Evolutionary conservation across 2,113 vertebrate species (phyloP), one percentile per base, ranked within the genome.

Genomic region (Plectropomus leopardus): DNA sequence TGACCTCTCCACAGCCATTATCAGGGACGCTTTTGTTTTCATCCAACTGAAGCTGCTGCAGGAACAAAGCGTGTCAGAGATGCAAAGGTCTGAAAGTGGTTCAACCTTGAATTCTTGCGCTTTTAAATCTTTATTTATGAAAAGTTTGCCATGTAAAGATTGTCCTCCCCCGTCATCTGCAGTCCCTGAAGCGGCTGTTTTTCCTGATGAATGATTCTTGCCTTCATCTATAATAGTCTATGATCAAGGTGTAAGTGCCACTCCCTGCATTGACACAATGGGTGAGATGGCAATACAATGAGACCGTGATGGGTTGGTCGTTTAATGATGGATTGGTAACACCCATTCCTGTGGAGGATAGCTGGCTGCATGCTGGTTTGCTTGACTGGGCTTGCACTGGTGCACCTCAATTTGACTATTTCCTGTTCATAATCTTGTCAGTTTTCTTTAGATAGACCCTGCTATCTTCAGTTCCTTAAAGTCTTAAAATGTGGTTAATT

Each of bases 21-120:
- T 86, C 88, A 59, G 60, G 14, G 13, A 14, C 11, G 55, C 66
- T 68, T 80, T 87, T 84, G 53, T 85, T 80, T 86, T 70, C 68
- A 58, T 58, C 76, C 51, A 76, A 47, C 69, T 68, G 57, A 79
- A 61, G 72, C 64, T 78, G 54, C 66, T 54, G 60, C 42, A n/a
- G 23, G 59, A 21, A 73, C 57, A 72, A 76, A 67, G 54, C 53
- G 16, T 4, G 15, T 14, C 26, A 17, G 16, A 44, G 10, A 50
- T 28, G 21, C 28, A 47, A 55, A 71, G 28, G 32, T 64, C 51
- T 32, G 7, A 23, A 32, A 55, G 44, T 44, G 53, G 14, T 28
- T 16, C 30, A 3, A 28, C 7, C n/a, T 40, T 4, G 3, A 73
- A 65, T 55, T 42, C 50, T 61, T 28, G 4, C 19, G 28, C 16